Conservation (phyloP, 2,888 invertebrate species). For the Lissocephala sabroskyi region DNA sequence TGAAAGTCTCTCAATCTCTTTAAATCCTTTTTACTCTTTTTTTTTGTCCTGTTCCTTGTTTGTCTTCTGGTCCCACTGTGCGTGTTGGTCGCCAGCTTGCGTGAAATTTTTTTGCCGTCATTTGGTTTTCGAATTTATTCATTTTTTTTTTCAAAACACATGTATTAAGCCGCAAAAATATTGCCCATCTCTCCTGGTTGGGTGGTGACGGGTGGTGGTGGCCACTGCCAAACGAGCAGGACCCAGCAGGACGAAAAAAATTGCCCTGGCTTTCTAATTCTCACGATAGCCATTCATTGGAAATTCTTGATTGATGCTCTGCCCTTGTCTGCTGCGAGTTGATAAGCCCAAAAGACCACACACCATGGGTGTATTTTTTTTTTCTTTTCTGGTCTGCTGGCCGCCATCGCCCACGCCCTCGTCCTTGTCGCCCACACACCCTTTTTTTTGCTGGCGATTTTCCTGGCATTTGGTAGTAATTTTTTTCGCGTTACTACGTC, state of each 20-base stretch:
- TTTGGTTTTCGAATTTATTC: constrained; percentile 15
- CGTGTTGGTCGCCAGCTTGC: no score
- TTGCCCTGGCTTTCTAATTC: constrained; percentile 58
- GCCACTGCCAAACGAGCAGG: constrained; percentile 21
- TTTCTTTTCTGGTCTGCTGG: no score
- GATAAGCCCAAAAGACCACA: constrained; percentile 54
- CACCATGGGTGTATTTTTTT: no score
- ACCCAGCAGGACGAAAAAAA: constrained; percentile 27
- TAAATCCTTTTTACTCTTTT: no score
- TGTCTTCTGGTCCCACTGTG: no score
- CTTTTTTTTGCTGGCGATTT: constrained; percentile 17
- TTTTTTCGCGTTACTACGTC: no score
- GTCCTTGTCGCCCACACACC: neutral
- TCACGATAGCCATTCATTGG: constrained; percentile 67
- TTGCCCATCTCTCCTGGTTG: constrained; percentile 23
- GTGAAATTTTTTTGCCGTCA: neutral
- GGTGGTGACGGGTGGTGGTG: constrained; percentile 6
- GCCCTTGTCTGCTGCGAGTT: constrained; percentile 56
- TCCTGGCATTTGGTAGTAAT: neutral
- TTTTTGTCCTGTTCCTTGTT: no score
- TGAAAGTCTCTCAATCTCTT: no score
- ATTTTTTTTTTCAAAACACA: constrained; percentile 41
- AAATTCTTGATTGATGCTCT: constrained; percentile 68
- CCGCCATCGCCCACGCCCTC: neutral
- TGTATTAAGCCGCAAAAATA: constrained; percentile 66